Percentiles rank a stretch among this genome's conserved stretches.
Evolutionary conservation across 2,888 invertebrate species (phyloP).

Genomic region (Corythucha ciliata): DNA sequence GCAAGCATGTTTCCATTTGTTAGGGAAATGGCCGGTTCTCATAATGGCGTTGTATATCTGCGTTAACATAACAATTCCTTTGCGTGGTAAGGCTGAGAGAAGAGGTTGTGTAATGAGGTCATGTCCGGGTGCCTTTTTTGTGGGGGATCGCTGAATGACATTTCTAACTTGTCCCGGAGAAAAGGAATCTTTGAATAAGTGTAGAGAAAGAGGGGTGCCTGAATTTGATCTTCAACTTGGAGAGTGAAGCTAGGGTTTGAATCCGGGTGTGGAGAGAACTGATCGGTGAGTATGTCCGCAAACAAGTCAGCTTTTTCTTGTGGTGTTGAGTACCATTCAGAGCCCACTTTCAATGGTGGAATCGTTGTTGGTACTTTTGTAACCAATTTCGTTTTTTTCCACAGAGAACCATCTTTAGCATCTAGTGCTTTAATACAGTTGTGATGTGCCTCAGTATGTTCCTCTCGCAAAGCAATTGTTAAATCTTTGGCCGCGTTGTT

Average conservation of each 20-base stretch:
- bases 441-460: background rate
- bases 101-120: background rate
- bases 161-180: background rate
- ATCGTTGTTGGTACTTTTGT: background rate
- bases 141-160: background rate
- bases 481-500: background rate
- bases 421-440: background rate
- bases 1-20: too few species aligned
- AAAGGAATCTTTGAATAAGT: background rate
- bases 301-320: conserved; percentile 1
- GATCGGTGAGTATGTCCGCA: background rate
- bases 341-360: background rate
- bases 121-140: background rate
- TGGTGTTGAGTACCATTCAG: background rate
- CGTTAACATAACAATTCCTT: background rate
- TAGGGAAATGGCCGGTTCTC: too few species aligned
- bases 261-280: background rate
- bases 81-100: background rate
- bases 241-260: background rate
- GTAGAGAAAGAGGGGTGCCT: background rate
- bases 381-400: background rate
- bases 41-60: too few species aligned
- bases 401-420: background rate
- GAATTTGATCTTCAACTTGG: background rate
- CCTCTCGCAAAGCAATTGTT: background rate